Evolutionary conservation across 2,113 vertebrate genomes (phyloP), one percentile per base, ranked within the genome.

Genomic region (Sinosuthora webbiana): DNA sequence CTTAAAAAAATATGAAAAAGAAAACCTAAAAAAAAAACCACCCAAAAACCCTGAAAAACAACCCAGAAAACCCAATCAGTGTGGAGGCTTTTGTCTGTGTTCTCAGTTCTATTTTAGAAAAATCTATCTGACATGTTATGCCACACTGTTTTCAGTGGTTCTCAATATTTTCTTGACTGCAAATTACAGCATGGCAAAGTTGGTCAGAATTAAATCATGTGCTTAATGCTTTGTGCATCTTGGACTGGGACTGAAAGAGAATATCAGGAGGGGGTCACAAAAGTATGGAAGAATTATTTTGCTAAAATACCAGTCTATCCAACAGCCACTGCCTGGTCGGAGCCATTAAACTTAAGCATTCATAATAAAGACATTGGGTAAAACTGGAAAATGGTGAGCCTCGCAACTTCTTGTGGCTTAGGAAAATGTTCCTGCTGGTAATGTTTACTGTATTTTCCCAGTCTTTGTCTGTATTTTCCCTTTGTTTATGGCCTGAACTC

Each of bases 241-340:
- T 55, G 30, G 7, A 15, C 33, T 45, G 20, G 22, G 4, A 17
- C 5, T 69, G 15, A 41, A 63, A 52, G 5, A 22, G 4, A 31
- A 18, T 35, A 9, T 20, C 12, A 24, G 11, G 28, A 44, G 2
- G 1, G 2, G 2, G 1, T 37, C 8, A 33, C 6, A 41, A 31
- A 59, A 17, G 2, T 33, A 16, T 19, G 28, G 13, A 2, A 50
- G 17, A 69, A 85, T 42, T 25, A 8, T 11, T 20, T 65, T 31
- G 4, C 5, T 45, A 16, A 85, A 74, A 37, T 35, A 3, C 1
- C 11, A 37, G 19, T 19, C 11, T 13, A 1, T 73, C 22, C 23
- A 25, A 8, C 7, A 30, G 9, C 6, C 11, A 35, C 21, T 71
- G 4, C 3, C 9, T 31, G 27, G 6, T 7, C 77, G 11, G 5